Evolutionary conservation across 2,888 invertebrate genomes (phyloP).

Genomic region (Drosophila colorata): DNA sequence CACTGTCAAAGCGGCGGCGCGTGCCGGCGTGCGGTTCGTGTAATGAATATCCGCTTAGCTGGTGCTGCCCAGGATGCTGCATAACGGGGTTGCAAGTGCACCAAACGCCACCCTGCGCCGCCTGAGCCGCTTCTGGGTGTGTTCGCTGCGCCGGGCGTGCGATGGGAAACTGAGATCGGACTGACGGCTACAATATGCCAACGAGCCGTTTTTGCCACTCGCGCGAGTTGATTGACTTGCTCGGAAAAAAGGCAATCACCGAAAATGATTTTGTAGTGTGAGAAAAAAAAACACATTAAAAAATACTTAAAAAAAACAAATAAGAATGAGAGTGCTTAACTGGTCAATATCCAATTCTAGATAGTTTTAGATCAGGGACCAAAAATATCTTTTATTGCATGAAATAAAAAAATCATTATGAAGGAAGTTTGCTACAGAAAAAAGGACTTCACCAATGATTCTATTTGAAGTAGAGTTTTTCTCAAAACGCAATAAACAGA

Average conservation of each 20-base stretch:
- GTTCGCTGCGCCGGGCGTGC: conserved; percentile 59
- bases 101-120: conserved; percentile 8
- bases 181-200: conserved; percentile 81
- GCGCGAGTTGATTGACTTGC: conserved; percentile 55
- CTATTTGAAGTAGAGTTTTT: no score
- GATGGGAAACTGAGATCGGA: conserved; percentile 65
- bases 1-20: conserved; percentile 83
- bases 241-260: conserved; percentile 45
- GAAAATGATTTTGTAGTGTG: conserved; percentile 45
- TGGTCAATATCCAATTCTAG: no score
- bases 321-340: no score
- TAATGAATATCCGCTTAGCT: conserved; percentile 84
- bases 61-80: conserved; percentile 66
- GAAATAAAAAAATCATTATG: no score
- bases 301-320: conserved; percentile 9
- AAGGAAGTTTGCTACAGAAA: no score
- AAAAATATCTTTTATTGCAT: no score
- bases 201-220: conserved; percentile 13
- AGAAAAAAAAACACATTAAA: conserved; percentile 46
- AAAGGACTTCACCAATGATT: no score
- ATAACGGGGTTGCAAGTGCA: conserved; percentile 55
- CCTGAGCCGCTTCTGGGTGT: no score
- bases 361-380: no score
- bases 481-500: no score
- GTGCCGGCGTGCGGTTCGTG: conserved; percentile 83